Evolutionary conservation across 2,888 invertebrate species (phyloP).

Genomic region (Drosophila melanosoma): DNA sequence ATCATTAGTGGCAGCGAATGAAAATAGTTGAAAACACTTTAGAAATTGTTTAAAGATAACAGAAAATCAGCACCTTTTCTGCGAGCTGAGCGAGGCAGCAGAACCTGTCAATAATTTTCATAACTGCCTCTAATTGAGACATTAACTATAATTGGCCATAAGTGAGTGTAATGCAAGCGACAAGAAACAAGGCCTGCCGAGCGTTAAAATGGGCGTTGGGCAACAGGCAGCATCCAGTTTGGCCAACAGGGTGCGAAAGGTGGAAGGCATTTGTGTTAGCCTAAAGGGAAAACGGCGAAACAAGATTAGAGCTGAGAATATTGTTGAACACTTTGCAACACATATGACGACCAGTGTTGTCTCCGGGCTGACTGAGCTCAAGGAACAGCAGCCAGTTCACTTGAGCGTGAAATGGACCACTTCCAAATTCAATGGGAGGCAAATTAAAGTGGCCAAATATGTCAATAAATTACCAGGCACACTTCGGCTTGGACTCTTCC

Average conservation of each 20-base stretch:
- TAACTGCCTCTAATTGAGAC: conserved; percentile 79
- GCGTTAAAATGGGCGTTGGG: conserved; percentile 32
- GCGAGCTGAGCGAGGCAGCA: conserved; percentile 22
- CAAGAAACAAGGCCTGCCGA: conserved; percentile 41
- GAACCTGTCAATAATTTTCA: conserved; percentile 73
- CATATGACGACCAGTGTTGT: conserved; percentile 33
- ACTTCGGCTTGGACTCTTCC: conserved; percentile 26
- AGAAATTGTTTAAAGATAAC: conserved; percentile 21
- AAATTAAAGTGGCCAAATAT: conserved; percentile 64
- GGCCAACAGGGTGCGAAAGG: conserved; percentile 42
- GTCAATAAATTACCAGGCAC: conserved; percentile 67
- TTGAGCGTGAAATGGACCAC: conserved; percentile 55
- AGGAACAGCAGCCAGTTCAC: conserved; percentile 43
- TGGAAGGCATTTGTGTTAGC: conserved; percentile 43
- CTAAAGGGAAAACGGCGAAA: conserved; percentile 41
- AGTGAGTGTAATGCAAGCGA: conserved; percentile 66
- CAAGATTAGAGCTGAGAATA: not conserved
- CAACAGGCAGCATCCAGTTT: conserved; percentile 30
- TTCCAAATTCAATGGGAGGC: conserved; percentile 33
- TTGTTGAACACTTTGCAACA: conserved; percentile 21
- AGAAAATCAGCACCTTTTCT: conserved; percentile 13
- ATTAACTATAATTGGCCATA: conserved; percentile 75
- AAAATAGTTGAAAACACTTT: conserved; percentile 40
- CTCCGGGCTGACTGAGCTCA: conserved; percentile 55
- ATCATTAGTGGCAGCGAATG: conserved; percentile 32